Evolutionary conservation across 2,888 invertebrate genomes (phyloP).

Genomic region (Apeira syringaria): DNA sequence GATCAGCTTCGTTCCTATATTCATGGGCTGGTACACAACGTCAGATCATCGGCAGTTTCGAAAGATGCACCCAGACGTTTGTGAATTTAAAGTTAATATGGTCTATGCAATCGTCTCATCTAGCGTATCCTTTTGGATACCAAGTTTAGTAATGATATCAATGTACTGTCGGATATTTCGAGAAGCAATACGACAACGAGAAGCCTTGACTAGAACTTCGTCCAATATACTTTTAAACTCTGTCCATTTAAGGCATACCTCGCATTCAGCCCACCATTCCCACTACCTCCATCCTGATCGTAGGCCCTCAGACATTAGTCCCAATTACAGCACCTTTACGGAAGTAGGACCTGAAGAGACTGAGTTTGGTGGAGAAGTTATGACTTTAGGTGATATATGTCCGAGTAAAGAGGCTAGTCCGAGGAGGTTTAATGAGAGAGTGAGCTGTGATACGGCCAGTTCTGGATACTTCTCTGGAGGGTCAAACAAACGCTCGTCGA

Average conservation of each 20-base stretch:
- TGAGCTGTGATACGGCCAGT: constrained; percentile 78
- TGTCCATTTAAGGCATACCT: constrained; percentile 91
- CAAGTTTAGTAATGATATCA: constrained; percentile 95
- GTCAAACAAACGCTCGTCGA: constrained; percentile 73
- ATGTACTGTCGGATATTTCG: constrained; percentile 94
- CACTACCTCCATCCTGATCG: constrained; percentile 75
- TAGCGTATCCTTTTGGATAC: constrained; percentile 96
- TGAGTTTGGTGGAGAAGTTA: constrained; percentile 69
- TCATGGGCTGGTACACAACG: constrained; percentile 97
- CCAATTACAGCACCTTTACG: constrained; percentile 78
- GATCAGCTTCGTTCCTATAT: constrained; percentile 97
- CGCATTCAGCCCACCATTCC: constrained; percentile 87
- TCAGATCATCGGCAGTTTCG: constrained; percentile 87
- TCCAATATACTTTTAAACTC: constrained; percentile 93
- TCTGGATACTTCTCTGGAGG: constrained; percentile 79
- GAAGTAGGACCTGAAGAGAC: constrained; percentile 77
- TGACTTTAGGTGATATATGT: constrained; percentile 72
- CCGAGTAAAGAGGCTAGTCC: constrained; percentile 78
- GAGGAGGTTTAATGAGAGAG: constrained; percentile 65
- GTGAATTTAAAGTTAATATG: constrained; percentile 93
- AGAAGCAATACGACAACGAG: constrained; percentile 92
- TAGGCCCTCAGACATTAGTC: constrained; percentile 75
- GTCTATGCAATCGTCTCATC: constrained; percentile 95
- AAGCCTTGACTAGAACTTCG: constrained; percentile 92
- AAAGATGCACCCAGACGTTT: constrained; percentile 87